Evolutionary conservation across 2,888 invertebrate genomes (phyloP), one percentile per base, ranked within the genome.

Genomic region (Trichopoda pennipes): DNA sequence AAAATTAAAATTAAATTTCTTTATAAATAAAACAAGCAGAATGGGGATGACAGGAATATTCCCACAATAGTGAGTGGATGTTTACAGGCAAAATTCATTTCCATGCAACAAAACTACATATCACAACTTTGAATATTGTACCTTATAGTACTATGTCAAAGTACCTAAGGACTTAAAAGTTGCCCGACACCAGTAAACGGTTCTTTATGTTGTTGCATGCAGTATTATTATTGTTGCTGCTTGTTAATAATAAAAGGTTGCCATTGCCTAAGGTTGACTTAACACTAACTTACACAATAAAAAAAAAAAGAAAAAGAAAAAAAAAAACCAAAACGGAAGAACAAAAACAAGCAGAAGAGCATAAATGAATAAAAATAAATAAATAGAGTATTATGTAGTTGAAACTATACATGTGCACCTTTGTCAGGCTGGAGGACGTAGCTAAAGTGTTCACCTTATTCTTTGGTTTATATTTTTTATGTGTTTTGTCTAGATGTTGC

Each of bases 211-310:
- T 70, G 53, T 70, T 61, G 55, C 53, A 69, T 68, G 32, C 53
- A 35, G 53, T 17, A 35, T 17, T 63, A 35, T 58, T 68, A 17
- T 55, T 61, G 53, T 51, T 75, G 58, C 55, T 61, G 49, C 10
- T 63, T 66, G 16, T 64, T 79, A 72, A 56, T 61, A 66, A 55
- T 74, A 66, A 75, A 79, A 70, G 66, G 60, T 75, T 72, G 70
- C 75, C 70, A 75, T 55, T 78, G 82, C 82, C 82, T 49, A 56
- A 79, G 82, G 82, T 79, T 79, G 61, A 66, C 70, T 82, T 79
- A 70, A 75, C 82, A 61, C 77, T 70, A 64, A 75, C 69, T 58
- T 4, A 28, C 28, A 28, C 28, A 28, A 28, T 6, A 28, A 28
- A 6, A 28, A 28, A 6, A 28, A 28, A 28, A 28, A 6, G 4